Conservation (phyloP, 2,888 invertebrate species). For the Agrilus cyanescens region DNA sequence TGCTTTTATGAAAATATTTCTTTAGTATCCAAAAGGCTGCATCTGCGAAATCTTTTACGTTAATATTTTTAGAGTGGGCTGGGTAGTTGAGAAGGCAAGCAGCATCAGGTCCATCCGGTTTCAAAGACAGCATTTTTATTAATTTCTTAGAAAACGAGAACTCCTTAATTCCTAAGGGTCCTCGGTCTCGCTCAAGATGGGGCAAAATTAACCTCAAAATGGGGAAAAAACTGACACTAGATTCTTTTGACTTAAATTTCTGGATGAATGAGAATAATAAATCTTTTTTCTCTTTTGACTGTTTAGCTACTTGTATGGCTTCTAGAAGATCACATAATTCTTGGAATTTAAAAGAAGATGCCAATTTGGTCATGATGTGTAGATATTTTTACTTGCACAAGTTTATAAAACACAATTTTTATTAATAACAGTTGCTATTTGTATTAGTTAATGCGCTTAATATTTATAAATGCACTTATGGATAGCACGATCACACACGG, state of each 20-base stretch:
- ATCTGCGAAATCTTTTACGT: slow-evolving; percentile 67
- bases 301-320: slow-evolving; percentile 39
- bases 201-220: slow-evolving; percentile 72
- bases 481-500: too few species aligned
- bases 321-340: slow-evolving; percentile 51
- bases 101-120: slow-evolving; percentile 46
- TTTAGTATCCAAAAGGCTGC: slow-evolving; percentile 60
- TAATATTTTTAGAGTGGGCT: slow-evolving; percentile 27
- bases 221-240: slow-evolving; percentile 52
- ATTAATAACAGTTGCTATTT: too few species aligned
- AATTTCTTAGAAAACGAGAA: slow-evolving; percentile 58
- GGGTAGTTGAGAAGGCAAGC: slow-evolving; percentile 40
- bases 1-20: slow-evolving; percentile 37
- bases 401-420: too few species aligned
- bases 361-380: slow-evolving; percentile 13
- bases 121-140: slow-evolving; percentile 63
- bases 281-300: slow-evolving; percentile 36
- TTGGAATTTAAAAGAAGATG: slow-evolving; percentile 37
- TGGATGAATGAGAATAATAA: slow-evolving; percentile 39
- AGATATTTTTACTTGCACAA: too few species aligned
- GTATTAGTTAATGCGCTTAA: too few species aligned
- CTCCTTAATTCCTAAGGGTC: slow-evolving; percentile 75
- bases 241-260: slow-evolving; percentile 34
- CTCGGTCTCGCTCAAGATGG: slow-evolving; percentile 63
- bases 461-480: too few species aligned